These are phyloP conservation scores for Meriones psammophilus DNA, from an alignment of 2,797 vertebrate genomes.

Conservation along the genomic window DNA sequence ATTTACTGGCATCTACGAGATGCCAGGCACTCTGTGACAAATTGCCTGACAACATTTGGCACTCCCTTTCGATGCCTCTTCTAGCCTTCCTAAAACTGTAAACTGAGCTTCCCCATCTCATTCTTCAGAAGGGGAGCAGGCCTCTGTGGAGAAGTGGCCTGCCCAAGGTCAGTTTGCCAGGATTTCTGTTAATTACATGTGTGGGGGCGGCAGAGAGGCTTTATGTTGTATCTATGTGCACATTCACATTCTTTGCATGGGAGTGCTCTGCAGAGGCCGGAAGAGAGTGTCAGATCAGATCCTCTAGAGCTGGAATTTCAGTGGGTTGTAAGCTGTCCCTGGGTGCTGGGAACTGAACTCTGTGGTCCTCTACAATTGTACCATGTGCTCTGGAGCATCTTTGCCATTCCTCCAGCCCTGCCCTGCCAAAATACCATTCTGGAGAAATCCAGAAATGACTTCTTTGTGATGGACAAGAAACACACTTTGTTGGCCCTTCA, in stretches of 20 bases:
- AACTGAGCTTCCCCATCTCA: not conserved
- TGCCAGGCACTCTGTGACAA: conserved; percentile 60
- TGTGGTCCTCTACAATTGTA: not conserved
- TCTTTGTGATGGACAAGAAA: not conserved
- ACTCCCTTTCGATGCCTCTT: not conserved
- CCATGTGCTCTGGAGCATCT: not conserved
- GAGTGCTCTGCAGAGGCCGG: not conserved
- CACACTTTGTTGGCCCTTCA: not conserved
- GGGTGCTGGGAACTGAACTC: not conserved
- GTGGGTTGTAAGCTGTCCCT: not conserved
- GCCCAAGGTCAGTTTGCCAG: not conserved
- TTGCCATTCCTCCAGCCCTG: not conserved
- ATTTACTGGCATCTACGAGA: conserved; percentile 22
- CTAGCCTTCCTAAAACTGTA: not conserved
- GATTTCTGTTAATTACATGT: not conserved
- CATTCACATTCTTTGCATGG: not conserved
- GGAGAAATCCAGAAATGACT: not conserved
- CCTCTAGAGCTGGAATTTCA: not conserved
- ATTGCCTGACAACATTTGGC: not conserved
- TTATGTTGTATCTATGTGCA: not conserved
- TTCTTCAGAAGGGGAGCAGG: conserved; percentile 12
- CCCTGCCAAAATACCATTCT: not conserved
- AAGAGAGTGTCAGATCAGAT: not conserved
- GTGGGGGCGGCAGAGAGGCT: too few relatives aligned
- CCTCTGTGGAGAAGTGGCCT: not conserved